Evolutionary conservation across 2,113 vertebrate species (phyloP).

Genomic region (Ivindomyrus marchei): DNA sequence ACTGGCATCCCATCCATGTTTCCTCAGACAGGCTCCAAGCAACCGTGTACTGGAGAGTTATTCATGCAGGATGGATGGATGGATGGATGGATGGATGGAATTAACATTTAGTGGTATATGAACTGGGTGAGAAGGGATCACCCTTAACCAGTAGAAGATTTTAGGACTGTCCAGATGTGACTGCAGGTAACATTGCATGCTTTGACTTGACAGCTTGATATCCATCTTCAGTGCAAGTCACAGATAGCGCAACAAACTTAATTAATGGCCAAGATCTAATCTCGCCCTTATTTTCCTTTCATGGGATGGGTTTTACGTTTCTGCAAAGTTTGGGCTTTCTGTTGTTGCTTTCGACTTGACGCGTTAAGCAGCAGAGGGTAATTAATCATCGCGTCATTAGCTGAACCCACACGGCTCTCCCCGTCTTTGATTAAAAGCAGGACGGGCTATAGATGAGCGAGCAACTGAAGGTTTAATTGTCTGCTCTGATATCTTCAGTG

Average conservation of each 20-base stretch:
- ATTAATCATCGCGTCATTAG: constrained; percentile 56
- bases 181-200: not conserved
- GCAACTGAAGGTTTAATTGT: constrained; percentile 48
- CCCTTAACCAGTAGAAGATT: not conserved
- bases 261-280: constrained; percentile 40
- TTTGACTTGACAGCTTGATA: not conserved
- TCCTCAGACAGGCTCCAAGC: not conserved
- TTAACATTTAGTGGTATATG: not conserved
- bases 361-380: constrained; percentile 34
- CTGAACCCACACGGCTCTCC: constrained; percentile 42
- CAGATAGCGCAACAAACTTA: constrained; percentile 28
- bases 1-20: not conserved
- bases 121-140: not conserved
- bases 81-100: not conserved
- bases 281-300: constrained; percentile 32
- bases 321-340: not conserved
- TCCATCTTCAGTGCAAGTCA: not conserved
- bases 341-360: constrained; percentile 38
- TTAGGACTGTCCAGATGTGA: not conserved
- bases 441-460: constrained; percentile 42
- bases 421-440: constrained; percentile 41
- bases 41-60: not conserved
- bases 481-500: constrained; percentile 9
- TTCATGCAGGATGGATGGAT: not conserved
- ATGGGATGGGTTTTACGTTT: constrained; percentile 40